Evolutionary conservation across 2,888 invertebrate species (phyloP).

Genomic region (Mechanitis mazaeus): DNA sequence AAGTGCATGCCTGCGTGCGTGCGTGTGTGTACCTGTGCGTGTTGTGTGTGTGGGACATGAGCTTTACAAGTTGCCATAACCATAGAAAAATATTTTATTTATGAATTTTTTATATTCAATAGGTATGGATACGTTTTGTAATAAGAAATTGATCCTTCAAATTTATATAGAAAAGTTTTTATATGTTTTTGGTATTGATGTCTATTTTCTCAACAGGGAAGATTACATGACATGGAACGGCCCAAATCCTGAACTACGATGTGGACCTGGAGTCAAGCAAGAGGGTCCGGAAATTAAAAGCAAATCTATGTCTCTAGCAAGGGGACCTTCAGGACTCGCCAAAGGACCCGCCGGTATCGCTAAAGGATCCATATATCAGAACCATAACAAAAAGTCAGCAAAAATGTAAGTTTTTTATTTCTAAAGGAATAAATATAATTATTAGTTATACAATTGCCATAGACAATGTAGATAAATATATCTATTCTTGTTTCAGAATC

Average conservation of each 20-base stretch:
- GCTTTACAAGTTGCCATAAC: no score
- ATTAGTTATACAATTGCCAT: no score
- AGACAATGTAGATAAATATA: no score
- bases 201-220: conserved; percentile 67
- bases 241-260: conserved; percentile 80
- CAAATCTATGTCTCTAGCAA: conserved; percentile 61
- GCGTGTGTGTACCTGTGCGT: no score
- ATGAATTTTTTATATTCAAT: no score
- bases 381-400: conserved; percentile 73
- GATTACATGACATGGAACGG: conserved; percentile 92
- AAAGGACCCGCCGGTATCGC: conserved; percentile 86
- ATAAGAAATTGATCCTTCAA: no score
- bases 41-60: no score
- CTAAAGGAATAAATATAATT: no score
- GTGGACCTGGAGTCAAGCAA: conserved; percentile 77
- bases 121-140: no score
- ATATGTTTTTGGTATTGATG: background rate
- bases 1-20: no score
- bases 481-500: conserved; percentile 16
- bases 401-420: conserved; percentile 49
- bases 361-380: conserved; percentile 87
- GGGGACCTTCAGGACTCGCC: conserved; percentile 80
- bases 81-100: no score
- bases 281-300: conserved; percentile 62
- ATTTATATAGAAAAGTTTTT: no score